Evolutionary conservation across 1,140 invertebrate species (phyloP), one percentile per base, ranked within the genome.

Genomic region (Agrypnia vestita): DNA sequence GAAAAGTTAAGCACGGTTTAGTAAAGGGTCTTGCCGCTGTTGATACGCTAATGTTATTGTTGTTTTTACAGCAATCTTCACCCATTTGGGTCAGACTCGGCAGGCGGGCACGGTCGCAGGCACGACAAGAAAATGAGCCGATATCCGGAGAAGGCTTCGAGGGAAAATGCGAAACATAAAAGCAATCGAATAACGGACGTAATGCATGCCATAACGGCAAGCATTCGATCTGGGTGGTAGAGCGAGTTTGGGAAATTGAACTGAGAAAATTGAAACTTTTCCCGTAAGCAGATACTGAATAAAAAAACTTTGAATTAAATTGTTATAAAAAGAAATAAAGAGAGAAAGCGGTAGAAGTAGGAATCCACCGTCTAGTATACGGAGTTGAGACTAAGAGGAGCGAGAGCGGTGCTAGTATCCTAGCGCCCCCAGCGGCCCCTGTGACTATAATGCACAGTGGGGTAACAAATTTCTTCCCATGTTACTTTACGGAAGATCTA

Each of bases 101-200:
- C n/a, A 19, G 19, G 67, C 19, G 67, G 49, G 67, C 67, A 47
- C 51, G 46, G 49, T 71, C 49, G 6, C 67, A 71, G 49, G 49
- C 47, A 71, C 67, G 67, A 53, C 12, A 64, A 64, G 21, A 64
- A 64, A 71, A 71, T 71, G 15, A 25, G 25, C 67, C 47, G 47
- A 71, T 71, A 71, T 53, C 47, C 46, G 67, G 46, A 8, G 44
- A 71, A 47, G 46, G 19, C 35, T 46, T 49, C 47, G 47, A 43
- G 43, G 43, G 72, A 59, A 59, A 59, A 59, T 59, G 51, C 51
- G 55, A 55, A 56, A 51, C 0, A 59, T 74, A 59, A 59, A 46
- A 59, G 72, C 51, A 74, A 74, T 74, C 71, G 53, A 74, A 74
- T 74, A 21, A 74, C 51, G 71, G 55, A 74, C 44, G 53, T 59